Percentiles rank a stretch among this genome's conserved stretches.
These are phyloP conservation scores for Pilophorus perplexus DNA, from an alignment of 2,888 invertebrate species.

Conservation along the genomic window DNA sequence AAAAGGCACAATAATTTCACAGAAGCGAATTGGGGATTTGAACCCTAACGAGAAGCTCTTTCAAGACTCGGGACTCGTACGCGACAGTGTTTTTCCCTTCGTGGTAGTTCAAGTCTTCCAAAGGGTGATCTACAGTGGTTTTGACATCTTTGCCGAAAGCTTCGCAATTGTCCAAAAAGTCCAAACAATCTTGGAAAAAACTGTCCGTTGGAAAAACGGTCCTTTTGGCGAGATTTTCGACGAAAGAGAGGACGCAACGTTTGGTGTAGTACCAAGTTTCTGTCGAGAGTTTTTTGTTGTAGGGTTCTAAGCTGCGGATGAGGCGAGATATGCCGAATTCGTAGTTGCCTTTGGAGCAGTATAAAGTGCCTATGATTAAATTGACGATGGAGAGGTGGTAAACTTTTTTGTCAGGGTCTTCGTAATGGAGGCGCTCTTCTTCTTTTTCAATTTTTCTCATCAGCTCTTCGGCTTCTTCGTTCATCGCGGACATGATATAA, in stretches of 20 bases:
- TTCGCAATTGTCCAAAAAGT: constrained; percentile 88
- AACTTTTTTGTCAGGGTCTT: constrained; percentile 89
- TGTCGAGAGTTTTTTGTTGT: constrained; percentile 89
- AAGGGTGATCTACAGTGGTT: constrained; percentile 76
- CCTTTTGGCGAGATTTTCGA: constrained; percentile 87
- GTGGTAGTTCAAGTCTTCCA: constrained; percentile 66
- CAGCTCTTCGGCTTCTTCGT: constrained; percentile 96
- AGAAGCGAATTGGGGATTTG: constrained; percentile 42
- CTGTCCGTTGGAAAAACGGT: constrained; percentile 83
- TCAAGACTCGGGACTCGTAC: constrained; percentile 81
- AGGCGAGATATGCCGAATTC: constrained; percentile 97
- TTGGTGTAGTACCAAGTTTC: constrained; percentile 99
- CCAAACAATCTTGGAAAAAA: constrained; percentile 81
- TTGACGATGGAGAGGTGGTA: constrained; percentile 98
- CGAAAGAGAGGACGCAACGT: constrained; percentile 87
- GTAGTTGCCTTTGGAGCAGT: constrained; percentile 98
- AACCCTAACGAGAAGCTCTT: constrained; percentile 53
- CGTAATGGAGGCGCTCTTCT: constrained; percentile 87
- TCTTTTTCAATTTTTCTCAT: constrained; percentile 99
- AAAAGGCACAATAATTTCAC: constrained; percentile 32
- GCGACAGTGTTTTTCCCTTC: constrained; percentile 85
- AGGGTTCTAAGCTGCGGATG: constrained; percentile 93
- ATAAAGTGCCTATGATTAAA: constrained; percentile 95
- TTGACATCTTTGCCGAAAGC: constrained; percentile 80
- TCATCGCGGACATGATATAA: constrained; percentile 98